Percentiles rank a stretch among this genome's conserved stretches.
phyloP scores from a whole-genome alignment of 2,888 invertebrate species.

The Monochamus alternatus region DNA sequence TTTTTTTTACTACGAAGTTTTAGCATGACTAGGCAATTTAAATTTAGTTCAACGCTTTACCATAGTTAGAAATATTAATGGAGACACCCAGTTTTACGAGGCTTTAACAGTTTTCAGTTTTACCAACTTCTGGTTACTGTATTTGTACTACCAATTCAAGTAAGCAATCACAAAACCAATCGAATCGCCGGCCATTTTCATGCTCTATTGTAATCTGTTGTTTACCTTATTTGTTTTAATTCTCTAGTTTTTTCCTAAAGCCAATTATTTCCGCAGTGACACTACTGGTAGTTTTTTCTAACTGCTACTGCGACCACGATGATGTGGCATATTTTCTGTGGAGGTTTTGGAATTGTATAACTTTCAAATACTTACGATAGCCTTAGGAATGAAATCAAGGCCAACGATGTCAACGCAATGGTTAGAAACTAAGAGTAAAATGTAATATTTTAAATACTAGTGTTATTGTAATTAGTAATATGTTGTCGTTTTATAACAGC shows the following conservation, averaged over 20 bases:
- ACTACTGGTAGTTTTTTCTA: neutral
- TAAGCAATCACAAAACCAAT: too few relatives aligned
- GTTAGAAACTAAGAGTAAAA: neutral
- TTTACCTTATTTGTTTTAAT: neutral
- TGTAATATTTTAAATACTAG: conserved; percentile 2
- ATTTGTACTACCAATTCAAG: too few relatives aligned
- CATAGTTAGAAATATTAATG: too few relatives aligned
- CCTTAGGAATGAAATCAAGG: conserved; percentile 14
- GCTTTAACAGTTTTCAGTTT: too few relatives aligned
- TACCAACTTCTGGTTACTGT: too few relatives aligned
- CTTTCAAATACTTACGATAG: conserved; percentile 16
- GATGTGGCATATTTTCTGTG: neutral
- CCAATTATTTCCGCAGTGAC: conserved; percentile 5
- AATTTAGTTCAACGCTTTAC: too few relatives aligned
- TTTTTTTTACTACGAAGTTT: too few relatives aligned
- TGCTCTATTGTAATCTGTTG: neutral
- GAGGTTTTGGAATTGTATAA: conserved; percentile 1
- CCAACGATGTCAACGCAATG: neutral
- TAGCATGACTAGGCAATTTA: too few relatives aligned
- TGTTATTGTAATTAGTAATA: neutral
- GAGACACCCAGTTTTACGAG: too few relatives aligned
- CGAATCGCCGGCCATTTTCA: neutral
- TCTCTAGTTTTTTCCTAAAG: conserved; percentile 7
- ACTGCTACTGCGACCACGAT: neutral
- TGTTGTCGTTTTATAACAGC: too few relatives aligned